Evolutionary conservation across 2,113 vertebrate species (phyloP).

Genomic region (Oceanites oceanicus): DNA sequence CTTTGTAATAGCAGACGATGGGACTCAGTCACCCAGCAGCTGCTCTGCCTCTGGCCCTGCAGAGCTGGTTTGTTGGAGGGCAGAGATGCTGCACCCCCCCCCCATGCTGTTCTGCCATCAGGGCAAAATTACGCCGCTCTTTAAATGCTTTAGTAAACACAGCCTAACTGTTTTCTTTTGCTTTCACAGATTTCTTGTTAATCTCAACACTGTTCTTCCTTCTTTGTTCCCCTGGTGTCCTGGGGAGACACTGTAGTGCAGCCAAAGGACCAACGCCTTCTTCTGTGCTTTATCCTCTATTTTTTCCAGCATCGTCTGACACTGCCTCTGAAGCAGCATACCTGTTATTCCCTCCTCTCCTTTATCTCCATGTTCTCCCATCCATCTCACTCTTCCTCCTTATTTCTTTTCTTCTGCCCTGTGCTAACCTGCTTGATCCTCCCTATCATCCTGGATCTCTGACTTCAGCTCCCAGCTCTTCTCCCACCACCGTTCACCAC

Average conservation of each 20-base stretch:
- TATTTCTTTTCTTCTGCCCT: not conserved
- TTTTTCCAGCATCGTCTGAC: not conserved
- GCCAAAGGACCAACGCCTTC: not conserved
- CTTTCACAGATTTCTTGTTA: not conserved
- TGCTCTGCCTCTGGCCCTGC: not conserved
- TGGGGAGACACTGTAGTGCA: not conserved
- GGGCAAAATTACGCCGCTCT: not conserved
- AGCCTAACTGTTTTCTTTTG: not conserved
- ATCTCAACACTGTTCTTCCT: not conserved
- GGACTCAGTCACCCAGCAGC: not conserved
- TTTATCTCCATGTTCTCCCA: not conserved
- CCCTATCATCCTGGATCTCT: not conserved
- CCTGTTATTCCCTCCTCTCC: not conserved
- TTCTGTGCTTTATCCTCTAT: not conserved
- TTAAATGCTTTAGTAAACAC: not conserved
- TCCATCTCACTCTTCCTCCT: not conserved
- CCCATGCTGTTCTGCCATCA: not conserved
- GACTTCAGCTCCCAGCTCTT: not conserved
- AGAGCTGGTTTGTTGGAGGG: not conserved
- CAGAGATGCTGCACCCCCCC: not conserved
- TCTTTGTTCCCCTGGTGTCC: not conserved
- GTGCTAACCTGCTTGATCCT: not conserved
- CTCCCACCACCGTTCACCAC: accelerated
- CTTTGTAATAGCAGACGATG: not conserved
- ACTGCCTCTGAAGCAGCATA: not conserved